phyloP scores from a whole-genome alignment of 2,113 vertebrate genomes.

The Sebastes schlegelii region DNA sequence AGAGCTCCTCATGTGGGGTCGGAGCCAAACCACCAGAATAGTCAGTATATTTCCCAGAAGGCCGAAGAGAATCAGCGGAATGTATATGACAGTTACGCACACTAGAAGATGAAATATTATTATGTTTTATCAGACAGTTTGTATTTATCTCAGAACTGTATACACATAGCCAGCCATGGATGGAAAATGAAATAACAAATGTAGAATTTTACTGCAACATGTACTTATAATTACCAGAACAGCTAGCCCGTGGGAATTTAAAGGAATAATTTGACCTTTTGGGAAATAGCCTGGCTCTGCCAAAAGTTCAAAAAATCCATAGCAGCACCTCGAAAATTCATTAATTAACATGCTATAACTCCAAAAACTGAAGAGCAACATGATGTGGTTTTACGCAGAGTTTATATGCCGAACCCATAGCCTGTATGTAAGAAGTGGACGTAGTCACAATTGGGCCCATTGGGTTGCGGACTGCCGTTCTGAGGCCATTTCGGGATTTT shows the following conservation, averaged over 20 bases:
- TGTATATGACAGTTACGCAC: constrained; percentile 80
- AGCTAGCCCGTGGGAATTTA: background rate
- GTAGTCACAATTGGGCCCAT: too few relatives aligned
- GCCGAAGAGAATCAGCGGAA: constrained; percentile 81
- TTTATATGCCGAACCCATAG: too few relatives aligned
- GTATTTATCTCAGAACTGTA: background rate
- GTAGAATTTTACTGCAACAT: background rate
- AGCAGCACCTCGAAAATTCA: background rate
- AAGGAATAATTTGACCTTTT: background rate
- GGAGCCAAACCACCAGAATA: constrained; percentile 85
- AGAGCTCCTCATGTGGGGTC: constrained; percentile 84
- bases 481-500: too few relatives aligned
- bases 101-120: constrained; percentile 48
- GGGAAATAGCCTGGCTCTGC: background rate
- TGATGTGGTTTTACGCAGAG: background rate
- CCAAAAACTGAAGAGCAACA: background rate
- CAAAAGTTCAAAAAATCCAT: background rate
- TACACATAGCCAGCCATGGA: background rate
- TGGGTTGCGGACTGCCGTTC: too few relatives aligned
- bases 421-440: too few relatives aligned
- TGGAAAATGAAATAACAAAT: background rate
- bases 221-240: too few relatives aligned
- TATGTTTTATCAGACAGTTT: constrained; percentile 4
- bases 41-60: constrained; percentile 84
- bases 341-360: background rate